phyloP scores from a whole-genome alignment of 2,113 vertebrate species.

The Ceratotherium simum region DNA sequence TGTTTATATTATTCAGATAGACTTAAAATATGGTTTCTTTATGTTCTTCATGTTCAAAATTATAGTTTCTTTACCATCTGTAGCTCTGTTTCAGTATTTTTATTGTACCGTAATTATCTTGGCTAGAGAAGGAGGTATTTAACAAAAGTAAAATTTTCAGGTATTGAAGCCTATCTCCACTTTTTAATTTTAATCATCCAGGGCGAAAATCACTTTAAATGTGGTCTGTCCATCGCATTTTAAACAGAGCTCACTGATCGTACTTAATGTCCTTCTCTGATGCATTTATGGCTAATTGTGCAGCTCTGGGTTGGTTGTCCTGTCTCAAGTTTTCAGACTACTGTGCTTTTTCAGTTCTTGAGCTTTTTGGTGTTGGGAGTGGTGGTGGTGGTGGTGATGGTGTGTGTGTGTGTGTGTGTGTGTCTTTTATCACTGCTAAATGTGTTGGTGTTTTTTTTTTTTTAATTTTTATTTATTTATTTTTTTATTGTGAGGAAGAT shows the following conservation, averaged over 20 bases:
- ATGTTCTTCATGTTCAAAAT: neutral
- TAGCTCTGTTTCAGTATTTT: constrained; percentile 44
- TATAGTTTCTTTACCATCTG: neutral
- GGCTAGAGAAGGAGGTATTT: neutral
- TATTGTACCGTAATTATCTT: constrained; percentile 17
- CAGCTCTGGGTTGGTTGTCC: neutral
- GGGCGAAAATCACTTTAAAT: neutral
- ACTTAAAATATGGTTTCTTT: neutral
- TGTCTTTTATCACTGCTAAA: neutral
- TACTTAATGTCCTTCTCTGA: neutral
- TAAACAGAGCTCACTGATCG: neutral
- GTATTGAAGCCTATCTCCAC: neutral
- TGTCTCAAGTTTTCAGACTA: neutral
- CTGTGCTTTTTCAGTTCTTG: neutral
- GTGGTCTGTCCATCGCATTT: neutral
- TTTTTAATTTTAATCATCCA: constrained; percentile 28
- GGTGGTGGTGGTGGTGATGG: neutral
- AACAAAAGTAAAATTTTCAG: neutral
- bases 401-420: neutral
- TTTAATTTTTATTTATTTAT: too few relatives aligned
- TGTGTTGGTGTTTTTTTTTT: neutral
- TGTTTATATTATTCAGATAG: neutral
- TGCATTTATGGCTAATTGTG: neutral
- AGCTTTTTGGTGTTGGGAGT: neutral
- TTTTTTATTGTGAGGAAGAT: too few relatives aligned